Evolutionary conservation across 2,797 vertebrate genomes (phyloP), one percentile per base, ranked within the genome.

Genomic region (Arctocebus calabarensis): DNA sequence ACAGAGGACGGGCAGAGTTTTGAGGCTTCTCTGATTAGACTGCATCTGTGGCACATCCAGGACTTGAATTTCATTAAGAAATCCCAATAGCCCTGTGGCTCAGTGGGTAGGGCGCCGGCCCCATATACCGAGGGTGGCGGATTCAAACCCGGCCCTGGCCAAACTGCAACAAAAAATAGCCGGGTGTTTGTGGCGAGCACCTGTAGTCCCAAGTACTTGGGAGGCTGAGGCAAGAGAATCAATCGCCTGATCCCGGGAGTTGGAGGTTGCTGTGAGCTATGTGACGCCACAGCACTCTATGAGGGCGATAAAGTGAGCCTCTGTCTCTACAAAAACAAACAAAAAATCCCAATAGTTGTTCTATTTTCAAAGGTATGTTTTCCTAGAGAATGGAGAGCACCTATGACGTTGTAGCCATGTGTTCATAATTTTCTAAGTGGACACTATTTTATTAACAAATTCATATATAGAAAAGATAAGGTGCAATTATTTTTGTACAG

Each of bases 341-440:
- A 40, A 40, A 40, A 40, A 40, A 40, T 40, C 40, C 40, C 40
- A 40, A 40, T 40, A 92, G 92, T 93, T 96, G 70, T 95, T 77
- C 88, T 92, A 52, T 94, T 96, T 95, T 79, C 75, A 92, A 87
- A 97, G 95, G 97, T 92, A 93, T 86, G 64, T 97, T 94, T 96
- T 88, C 79, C 90, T 52, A 87, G 93, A 92, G 91, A 92, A 87
- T 55, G 92, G 43, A 86, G 70, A 74, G 25, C 64, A 77, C 20
- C 73, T 37, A 70, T 48, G 43, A 87, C 62, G 61, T 13, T 57
- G 32, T 94, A 96, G 90, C 73, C 77, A 88, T 62, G 37, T 93
- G 95, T 97, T 87, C 64, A 81, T 92, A 97, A 61, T 95, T 97
- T 97, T 93, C 88, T 86, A 91, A 95, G 75, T 89, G 92, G 85